Evolutionary conservation across 2,113 vertebrate genomes (phyloP), one percentile per base, ranked within the genome.

Genomic region (Nannospalax galili): DNA sequence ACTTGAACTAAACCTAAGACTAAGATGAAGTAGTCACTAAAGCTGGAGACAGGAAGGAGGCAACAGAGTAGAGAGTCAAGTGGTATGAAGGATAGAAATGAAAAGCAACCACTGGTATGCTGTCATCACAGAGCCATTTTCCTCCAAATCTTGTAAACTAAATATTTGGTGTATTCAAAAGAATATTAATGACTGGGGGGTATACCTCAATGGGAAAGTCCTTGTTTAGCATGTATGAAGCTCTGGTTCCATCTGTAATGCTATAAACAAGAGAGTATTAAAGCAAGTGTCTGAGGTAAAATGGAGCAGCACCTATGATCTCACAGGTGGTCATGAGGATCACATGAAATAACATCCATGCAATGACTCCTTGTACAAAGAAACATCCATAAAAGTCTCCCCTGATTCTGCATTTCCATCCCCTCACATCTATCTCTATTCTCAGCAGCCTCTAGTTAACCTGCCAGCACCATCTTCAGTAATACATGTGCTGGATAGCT

Each of bases 1-100:
- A 62, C 24, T 81, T 81, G 58, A 15, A 60, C 20, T 12, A 80
- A 26, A 6, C 52, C n/a, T 19, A 80, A 5, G 52, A 24, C 24
- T 58, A 24, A 24, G 52, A 48, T 85, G 28, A 56, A 56, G 45
- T 73, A 88, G 94, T 81, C 64, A 85, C 94, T 81, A 91, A 58
- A 37, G 78, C 20, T 58, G 58, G 32, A 60, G 78, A 64, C 85
- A 48, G 74, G 40, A 91, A 94, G 60, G 91, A 93, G 62, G 58
- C 56, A 89, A 70, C 70, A 37, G 48, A 32, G 77, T 9, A n/a
- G 11, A 56, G 56, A 80, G 56, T 11, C 3, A n/a, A 80, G 26
- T 24, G 10, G 19, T 40, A 22, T 28, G 40, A 40, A 17, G 7
- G 35, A 81, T 40, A 37, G 6, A 79, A 62, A 17, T 15, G n/a